Base-by-base conservation (phyloP, 23 tunicate genomes). In the Ascidia mentula region DNA sequence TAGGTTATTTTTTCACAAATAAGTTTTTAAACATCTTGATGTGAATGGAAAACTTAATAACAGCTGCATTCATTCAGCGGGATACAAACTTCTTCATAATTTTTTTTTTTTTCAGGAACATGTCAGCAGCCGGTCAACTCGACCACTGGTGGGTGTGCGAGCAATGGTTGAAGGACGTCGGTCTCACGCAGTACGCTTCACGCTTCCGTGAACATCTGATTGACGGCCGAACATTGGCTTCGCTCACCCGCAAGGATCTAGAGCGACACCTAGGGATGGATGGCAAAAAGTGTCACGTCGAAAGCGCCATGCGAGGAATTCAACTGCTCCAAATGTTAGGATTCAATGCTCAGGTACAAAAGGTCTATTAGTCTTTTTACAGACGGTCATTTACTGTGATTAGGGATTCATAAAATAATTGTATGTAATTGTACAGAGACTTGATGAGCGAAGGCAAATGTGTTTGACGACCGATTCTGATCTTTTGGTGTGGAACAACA, bases 121-220 rank as follows among this genome's bases (percentile, higher is more conserved):
- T 82, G 78, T 87, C 97, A 34, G 72, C 91, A 20, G 89, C 85
- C 40, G 97, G 97, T 28, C 87, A 87, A 70, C 86, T 92, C 31
- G 97, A 92, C 72, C 97, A 92, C 72, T 92, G 97, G 97, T 92
- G 97, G 97, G 89, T 92, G 0, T 38, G 88, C 59, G 97, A 92
- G 59, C 97, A 87, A n/a, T 92, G 97, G 92, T 45, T 92, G 45
- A 79, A 77, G 36, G 97, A 92, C 84, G 72, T 92, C n/a, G 89
- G 82, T 13, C 60, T 92, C 85, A 72, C 97, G 73, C 97, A 92
- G 73, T 87, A 92, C 79, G 86, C 90, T 59, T 61, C 84, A 53
- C 81, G 80, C 89, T 92, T 92, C 78, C 91, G 90, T 33, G 92
- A 92, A 37, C 90, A 92, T 45, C 77, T 92, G 81, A 80, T 92